A percentile compares a stretch with the other conserved stretches of the same genome.
These are phyloP conservation scores for Morus bassanus DNA, from an alignment of 2,797 vertebrate species.

Conservation along the genomic window DNA sequence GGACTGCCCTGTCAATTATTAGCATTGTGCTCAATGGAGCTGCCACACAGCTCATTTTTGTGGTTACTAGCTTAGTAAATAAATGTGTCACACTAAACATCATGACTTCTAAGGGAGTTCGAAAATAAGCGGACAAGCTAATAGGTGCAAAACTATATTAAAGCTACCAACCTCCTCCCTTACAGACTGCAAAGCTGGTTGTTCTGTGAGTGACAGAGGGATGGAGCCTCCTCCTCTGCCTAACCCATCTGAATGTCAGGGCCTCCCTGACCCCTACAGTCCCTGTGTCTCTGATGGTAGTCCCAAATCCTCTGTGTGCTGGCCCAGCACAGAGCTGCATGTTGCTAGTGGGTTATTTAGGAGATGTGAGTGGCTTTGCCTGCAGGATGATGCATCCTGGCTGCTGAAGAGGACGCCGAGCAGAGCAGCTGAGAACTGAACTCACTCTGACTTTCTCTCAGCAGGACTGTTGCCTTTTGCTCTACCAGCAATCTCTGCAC, in stretches of 20 bases:
- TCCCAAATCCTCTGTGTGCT: background rate
- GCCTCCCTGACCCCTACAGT: fast-evolving
- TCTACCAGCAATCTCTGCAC: background rate
- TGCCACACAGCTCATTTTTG: conserved; percentile 54
- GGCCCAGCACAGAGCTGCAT: background rate
- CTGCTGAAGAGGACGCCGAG: background rate
- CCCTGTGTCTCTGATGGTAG: background rate
- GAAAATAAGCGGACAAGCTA: conserved; percentile 16
- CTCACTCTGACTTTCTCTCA: background rate
- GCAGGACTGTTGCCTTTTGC: background rate
- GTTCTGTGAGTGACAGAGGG: background rate
- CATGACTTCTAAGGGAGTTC: conserved; percentile 26
- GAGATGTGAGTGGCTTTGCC: background rate
- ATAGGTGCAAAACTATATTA: conserved; percentile 24
- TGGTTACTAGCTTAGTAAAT: conserved; percentile 51
- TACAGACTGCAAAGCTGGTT: background rate
- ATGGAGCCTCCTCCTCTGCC: background rate
- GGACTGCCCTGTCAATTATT: conserved; percentile 45
- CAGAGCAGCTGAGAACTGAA: background rate
- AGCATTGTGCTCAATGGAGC: conserved; percentile 41
- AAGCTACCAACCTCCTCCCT: background rate
- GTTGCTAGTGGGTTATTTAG: background rate
- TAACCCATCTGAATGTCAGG: fast-evolving
- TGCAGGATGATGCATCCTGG: background rate
- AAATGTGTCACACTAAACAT: conserved; percentile 51